These are phyloP conservation scores for Metellina segmentata DNA, from an alignment of 2,888 invertebrate genomes.

Conservation along the genomic window DNA sequence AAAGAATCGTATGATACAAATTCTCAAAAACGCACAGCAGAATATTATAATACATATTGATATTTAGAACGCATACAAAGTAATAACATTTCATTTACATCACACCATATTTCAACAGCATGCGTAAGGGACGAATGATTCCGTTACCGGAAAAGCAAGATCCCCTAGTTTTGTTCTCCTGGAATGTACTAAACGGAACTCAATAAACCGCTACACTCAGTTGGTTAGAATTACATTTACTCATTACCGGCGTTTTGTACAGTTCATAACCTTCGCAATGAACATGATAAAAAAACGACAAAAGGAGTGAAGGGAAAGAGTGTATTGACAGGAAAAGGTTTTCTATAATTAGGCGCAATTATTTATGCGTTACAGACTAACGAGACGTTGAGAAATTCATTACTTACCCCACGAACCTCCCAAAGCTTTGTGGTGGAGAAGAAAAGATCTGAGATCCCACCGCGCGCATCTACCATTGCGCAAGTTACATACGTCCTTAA, in stretches of 20 bases:
- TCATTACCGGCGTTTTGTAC: not conserved
- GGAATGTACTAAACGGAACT: too few species aligned
- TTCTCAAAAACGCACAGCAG: too few species aligned
- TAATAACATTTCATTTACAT: too few species aligned
- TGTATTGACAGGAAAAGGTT: not conserved
- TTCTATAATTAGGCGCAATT: not conserved
- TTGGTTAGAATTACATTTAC: not conserved
- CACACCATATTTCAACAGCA: too few species aligned
- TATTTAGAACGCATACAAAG: too few species aligned
- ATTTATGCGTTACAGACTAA: not conserved
- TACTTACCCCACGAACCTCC: conserved; percentile 11
- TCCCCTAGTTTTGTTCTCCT: too few species aligned
- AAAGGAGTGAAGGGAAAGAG: not conserved
- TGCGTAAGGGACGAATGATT: too few species aligned
- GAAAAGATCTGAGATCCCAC: not conserved
- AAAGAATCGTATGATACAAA: too few species aligned
- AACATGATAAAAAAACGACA: not conserved
- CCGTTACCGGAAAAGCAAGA: too few species aligned
- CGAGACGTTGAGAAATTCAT: not conserved
- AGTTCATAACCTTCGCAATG: not conserved
- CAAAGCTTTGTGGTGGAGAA: conserved; percentile 12
- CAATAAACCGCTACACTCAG: not conserved
- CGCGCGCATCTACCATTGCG: conserved; percentile 39
- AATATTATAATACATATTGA: too few species aligned
- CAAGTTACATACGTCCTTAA: conserved; percentile 45